A percentile compares a stretch with the other conserved stretches of the same genome.
phyloP scores from a whole-genome alignment of 2,113 vertebrate genomes.

The Gasterosteus aculeatus region DNA sequence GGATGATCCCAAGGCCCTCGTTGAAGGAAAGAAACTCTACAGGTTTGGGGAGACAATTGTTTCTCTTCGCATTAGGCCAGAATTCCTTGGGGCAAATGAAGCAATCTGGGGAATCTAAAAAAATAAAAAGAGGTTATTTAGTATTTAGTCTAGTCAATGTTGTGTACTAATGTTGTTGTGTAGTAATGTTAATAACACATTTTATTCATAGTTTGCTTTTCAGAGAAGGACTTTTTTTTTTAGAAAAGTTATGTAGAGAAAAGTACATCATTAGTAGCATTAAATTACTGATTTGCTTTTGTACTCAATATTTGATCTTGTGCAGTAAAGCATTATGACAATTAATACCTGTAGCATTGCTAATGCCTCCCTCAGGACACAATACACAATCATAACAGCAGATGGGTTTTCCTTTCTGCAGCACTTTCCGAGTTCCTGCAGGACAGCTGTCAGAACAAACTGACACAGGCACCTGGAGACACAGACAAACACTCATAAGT shows the following conservation, averaged over 20 bases:
- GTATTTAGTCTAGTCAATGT: no score
- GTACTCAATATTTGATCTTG: not conserved
- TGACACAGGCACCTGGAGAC: constrained; percentile 43
- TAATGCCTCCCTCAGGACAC: constrained; percentile 74
- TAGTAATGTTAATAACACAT: no score
- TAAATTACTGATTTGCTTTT: no score
- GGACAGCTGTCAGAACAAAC: constrained; percentile 73
- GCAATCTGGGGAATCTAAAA: constrained; percentile 73
- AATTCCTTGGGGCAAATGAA: constrained; percentile 63
- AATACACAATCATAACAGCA: constrained; percentile 76
- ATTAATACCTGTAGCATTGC: constrained; percentile 49
- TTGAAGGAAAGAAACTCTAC: constrained; percentile 75
- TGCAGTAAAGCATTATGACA: no score
- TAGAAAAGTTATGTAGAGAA: no score
- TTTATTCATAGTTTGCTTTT: no score
- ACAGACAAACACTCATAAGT: not conserved
- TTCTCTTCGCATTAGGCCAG: constrained; percentile 66
- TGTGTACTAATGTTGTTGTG: no score
- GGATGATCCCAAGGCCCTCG: constrained; percentile 66
- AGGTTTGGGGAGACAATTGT: constrained; percentile 68
- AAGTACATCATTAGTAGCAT: no score
- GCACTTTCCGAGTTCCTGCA: constrained; percentile 71
- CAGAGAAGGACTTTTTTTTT: no score
- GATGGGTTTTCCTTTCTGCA: constrained; percentile 71
- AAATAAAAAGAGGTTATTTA: no score